phyloP scores from a whole-genome alignment of 2,113 vertebrate species.

The Chaetodon trifascialis region DNA sequence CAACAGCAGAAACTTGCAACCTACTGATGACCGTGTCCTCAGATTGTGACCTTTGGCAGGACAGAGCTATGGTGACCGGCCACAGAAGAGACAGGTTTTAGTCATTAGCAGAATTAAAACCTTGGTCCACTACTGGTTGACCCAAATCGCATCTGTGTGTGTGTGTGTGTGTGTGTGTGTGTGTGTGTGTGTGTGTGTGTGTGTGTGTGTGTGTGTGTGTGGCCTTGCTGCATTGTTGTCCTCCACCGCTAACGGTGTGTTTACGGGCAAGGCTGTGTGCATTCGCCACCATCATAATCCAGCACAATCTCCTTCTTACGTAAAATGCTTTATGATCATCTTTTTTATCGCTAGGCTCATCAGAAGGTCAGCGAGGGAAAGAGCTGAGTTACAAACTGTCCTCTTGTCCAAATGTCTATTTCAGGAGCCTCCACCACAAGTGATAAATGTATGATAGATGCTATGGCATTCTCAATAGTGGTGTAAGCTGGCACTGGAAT shows the following conservation, averaged over 20 bases:
- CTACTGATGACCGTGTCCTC: constrained; percentile 50
- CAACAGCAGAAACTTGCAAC: constrained; percentile 44
- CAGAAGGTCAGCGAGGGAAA: constrained; percentile 49
- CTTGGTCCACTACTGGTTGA: constrained; percentile 60
- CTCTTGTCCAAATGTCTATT: constrained; percentile 56
- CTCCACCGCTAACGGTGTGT: constrained; percentile 28
- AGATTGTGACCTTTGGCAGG: constrained; percentile 44
- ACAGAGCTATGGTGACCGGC: constrained; percentile 3
- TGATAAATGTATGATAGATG: constrained; percentile 56
- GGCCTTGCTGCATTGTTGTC: constrained; percentile 65
- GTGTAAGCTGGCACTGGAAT: constrained; percentile 51
- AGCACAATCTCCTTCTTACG: constrained; percentile 69
- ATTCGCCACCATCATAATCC: constrained; percentile 70
- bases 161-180: too few relatives aligned
- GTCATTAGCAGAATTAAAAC: constrained; percentile 73
- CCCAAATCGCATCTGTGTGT: constrained; percentile 63
- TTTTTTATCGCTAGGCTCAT: constrained; percentile 47
- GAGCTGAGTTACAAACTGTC: constrained; percentile 18
- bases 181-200: constrained; percentile 30
- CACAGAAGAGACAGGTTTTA: constrained; percentile 57
- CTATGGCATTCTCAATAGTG: constrained; percentile 39
- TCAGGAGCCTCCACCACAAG: constrained; percentile 37
- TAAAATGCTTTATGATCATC: constrained; percentile 78
- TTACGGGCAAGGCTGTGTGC: constrained; percentile 52
- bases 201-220: constrained; percentile 22